phyloP scores from a whole-genome alignment of 2,797 vertebrate genomes.

The Aldrovandia affinis region DNA sequence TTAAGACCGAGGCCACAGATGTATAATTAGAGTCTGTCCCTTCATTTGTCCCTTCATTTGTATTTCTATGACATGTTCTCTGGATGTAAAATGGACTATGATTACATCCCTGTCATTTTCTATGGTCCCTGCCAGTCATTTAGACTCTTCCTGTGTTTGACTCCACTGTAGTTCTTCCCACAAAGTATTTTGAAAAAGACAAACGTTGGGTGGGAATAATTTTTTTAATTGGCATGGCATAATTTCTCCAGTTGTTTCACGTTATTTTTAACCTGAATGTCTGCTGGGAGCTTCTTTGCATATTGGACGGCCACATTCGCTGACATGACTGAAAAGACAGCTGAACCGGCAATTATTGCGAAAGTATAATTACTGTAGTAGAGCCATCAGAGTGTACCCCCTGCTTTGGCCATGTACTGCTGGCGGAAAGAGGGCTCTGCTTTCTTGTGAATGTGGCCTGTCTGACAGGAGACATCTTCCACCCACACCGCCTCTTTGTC shows the following conservation, averaged over 20 bases:
- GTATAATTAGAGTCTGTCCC: neutral
- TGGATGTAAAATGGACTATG: neutral
- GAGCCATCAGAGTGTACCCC: constrained; percentile 15
- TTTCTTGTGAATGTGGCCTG: neutral
- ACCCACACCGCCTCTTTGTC: constrained; percentile 2
- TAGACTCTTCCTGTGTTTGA: neutral
- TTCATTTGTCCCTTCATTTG: too few relatives aligned
- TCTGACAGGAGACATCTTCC: neutral
- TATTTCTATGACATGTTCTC: constrained; percentile 5
- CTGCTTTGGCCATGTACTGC: neutral
- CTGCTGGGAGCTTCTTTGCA: constrained; percentile 25
- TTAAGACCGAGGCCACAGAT: too few relatives aligned
- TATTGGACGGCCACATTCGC: constrained; percentile 24
- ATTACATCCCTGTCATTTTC: neutral
- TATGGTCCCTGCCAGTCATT: neutral
- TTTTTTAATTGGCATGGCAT: neutral
- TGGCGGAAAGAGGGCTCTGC: constrained; percentile 16
- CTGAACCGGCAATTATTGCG: constrained; percentile 30
- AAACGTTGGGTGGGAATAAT: constrained; percentile 3
- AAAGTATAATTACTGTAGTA: constrained; percentile 36
- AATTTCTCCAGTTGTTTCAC: constrained; percentile 14
- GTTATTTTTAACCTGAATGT: constrained; percentile 42
- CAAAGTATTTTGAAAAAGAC: constrained; percentile 21
- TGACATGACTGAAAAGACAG: constrained; percentile 31
- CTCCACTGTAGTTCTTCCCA: constrained; percentile 2